Evolutionary conservation across 1,140 invertebrate species (phyloP).

Genomic region (Magallana ariakensis): DNA sequence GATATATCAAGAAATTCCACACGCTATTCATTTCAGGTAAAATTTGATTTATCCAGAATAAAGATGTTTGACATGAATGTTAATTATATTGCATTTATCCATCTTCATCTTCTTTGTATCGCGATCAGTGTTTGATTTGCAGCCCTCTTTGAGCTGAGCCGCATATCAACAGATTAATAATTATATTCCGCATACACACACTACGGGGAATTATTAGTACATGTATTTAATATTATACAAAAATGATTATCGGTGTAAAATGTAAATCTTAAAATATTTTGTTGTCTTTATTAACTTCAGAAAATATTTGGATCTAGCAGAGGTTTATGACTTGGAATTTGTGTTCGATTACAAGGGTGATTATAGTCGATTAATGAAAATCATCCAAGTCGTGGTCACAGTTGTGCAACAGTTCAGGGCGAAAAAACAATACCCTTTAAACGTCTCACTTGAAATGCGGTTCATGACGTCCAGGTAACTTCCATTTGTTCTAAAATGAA

Average conservation of each 20-base stretch:
- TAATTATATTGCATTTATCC: no score
- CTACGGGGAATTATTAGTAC: no score
- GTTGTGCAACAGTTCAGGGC: not conserved
- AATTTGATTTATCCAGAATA: not conserved
- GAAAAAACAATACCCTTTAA: slow-evolving; percentile 15
- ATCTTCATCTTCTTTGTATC: no score
- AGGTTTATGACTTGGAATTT: slow-evolving; percentile 49
- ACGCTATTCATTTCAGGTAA: slow-evolving; percentile 50
- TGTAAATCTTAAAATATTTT: no score
- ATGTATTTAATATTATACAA: no score
- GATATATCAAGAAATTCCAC: slow-evolving; percentile 46
- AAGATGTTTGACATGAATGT: no score
- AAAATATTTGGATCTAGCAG: slow-evolving; percentile 18
- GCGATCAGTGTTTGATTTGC: no score
- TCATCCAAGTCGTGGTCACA: slow-evolving; percentile 20
- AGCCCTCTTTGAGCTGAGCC: no score
- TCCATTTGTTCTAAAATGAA: not conserved
- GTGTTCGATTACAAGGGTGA: slow-evolving; percentile 37
- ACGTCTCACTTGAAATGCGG: slow-evolving; percentile 30
- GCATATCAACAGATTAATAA: no score
- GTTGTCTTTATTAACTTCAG: not conserved
- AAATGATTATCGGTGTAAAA: no score
- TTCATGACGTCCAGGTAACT: slow-evolving; percentile 23
- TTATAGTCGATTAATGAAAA: not conserved
- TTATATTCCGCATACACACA: no score